Percentiles rank a stretch among this genome's conserved stretches.
Evolutionary conservation across 2,888 invertebrate species (phyloP).

Genomic region (Scrobipalpa atriplicella): DNA sequence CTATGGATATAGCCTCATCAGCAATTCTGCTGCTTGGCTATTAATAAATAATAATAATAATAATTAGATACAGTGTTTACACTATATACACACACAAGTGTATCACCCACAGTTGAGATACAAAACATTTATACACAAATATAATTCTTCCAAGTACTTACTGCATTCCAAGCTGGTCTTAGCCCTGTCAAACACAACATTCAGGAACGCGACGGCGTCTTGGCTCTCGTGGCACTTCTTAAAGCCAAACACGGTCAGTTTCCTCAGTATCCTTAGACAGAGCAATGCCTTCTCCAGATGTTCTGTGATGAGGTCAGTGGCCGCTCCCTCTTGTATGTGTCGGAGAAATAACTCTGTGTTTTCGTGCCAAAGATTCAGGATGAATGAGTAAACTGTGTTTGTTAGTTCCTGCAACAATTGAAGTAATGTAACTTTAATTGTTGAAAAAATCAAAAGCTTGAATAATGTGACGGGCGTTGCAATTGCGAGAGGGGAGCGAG

Average conservation of each 20-base stretch:
- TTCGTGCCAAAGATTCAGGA: constrained; percentile 91
- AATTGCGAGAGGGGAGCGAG: no score
- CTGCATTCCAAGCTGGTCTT: constrained; percentile 91
- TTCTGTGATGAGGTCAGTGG: constrained; percentile 83
- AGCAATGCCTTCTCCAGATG: constrained; percentile 91
- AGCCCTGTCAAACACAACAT: constrained; percentile 89
- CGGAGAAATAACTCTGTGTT: constrained; percentile 87
- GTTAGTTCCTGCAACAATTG: constrained; percentile 88
- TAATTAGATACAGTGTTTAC: no score
- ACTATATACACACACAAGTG: no score
- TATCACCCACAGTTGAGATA: no score
- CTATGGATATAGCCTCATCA: no score
- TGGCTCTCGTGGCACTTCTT: constrained; percentile 89
- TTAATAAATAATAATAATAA: no score
- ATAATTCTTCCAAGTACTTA: constrained; percentile 74
- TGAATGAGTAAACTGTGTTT: constrained; percentile 87
- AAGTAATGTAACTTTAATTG: no score
- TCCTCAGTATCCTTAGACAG: constrained; percentile 91
- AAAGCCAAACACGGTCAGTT: constrained; percentile 92
- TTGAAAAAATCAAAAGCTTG: no score
- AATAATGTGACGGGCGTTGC: no score
- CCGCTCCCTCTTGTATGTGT: constrained; percentile 83
- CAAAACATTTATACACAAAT: no score
- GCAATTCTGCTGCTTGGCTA: no score
- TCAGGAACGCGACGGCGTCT: constrained; percentile 90